Evolutionary conservation across 2,797 vertebrate species (phyloP).

Genomic region (Numenius phaeopus): DNA sequence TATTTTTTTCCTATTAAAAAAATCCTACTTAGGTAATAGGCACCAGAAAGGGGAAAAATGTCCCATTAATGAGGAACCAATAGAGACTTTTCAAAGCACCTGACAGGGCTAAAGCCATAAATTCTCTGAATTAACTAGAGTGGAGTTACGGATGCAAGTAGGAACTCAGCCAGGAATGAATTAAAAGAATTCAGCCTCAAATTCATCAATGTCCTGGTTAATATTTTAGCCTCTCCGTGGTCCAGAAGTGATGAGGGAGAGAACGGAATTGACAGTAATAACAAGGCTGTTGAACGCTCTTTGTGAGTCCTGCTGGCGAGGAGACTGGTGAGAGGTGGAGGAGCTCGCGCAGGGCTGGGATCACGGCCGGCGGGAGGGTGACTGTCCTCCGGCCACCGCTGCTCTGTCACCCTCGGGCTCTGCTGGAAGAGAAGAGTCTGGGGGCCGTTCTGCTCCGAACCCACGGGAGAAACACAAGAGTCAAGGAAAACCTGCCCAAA

Average conservation of each 20-base stretch:
- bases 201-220: conserved; percentile 56
- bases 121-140: conserved; percentile 50
- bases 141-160: not conserved
- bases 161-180: conserved; percentile 53
- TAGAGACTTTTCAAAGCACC: conserved; percentile 42
- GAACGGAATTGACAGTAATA: conserved; percentile 1
- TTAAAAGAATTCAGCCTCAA: conserved; percentile 53
- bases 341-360: not conserved
- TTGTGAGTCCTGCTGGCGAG: not conserved
- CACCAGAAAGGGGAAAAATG: conserved; percentile 31
- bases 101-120: conserved; percentile 38
- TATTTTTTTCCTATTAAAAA: not conserved
- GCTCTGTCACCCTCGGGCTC: not conserved
- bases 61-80: conserved; percentile 48
- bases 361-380: accelerated
- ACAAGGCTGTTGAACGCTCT: not conserved
- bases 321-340: not conserved
- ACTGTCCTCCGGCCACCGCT: not conserved
- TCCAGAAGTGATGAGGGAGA: conserved; percentile 30
- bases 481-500: not conserved
- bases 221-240: conserved; percentile 29
- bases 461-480: not conserved
- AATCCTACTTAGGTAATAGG: not conserved
- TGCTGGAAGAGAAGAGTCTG: not conserved
- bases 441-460: not conserved